Conservation (phyloP, 2,113 vertebrate genomes). For the Odobenus rosmarus region DNA sequence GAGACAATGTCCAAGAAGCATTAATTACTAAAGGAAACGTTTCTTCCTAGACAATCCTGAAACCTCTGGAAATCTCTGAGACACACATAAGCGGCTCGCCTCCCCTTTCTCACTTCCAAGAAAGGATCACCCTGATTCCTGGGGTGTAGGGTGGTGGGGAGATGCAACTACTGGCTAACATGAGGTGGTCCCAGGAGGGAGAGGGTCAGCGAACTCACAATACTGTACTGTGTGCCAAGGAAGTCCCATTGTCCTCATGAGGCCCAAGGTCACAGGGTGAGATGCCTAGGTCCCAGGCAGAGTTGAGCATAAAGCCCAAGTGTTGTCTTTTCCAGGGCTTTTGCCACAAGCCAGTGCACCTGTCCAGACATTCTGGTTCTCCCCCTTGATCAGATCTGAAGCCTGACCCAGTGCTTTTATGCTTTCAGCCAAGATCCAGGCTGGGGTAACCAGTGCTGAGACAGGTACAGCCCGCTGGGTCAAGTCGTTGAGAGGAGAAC, state of each 20-base stretch:
- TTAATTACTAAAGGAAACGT: neutral
- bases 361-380: neutral
- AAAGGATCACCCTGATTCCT: neutral
- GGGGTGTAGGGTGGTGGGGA: neutral
- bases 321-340: neutral
- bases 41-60: neutral
- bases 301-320: neutral
- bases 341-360: neutral
- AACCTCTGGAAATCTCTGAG: neutral
- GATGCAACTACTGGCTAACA: too few relatives aligned
- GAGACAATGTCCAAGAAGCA: neutral
- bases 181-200: neutral
- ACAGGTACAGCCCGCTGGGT: fast-evolving
- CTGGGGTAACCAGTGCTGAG: too few relatives aligned
- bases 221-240: too few relatives aligned
- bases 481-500: neutral
- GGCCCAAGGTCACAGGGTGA: neutral
- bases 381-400: neutral
- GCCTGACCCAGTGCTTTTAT: too few relatives aligned
- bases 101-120: neutral
- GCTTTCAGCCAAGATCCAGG: neutral
- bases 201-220: neutral
- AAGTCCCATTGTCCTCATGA: neutral
- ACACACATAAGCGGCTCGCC: neutral
- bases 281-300: neutral